These are phyloP conservation scores for Tenthredo notha DNA, from an alignment of 2,888 invertebrate genomes.

Conservation along the genomic window DNA sequence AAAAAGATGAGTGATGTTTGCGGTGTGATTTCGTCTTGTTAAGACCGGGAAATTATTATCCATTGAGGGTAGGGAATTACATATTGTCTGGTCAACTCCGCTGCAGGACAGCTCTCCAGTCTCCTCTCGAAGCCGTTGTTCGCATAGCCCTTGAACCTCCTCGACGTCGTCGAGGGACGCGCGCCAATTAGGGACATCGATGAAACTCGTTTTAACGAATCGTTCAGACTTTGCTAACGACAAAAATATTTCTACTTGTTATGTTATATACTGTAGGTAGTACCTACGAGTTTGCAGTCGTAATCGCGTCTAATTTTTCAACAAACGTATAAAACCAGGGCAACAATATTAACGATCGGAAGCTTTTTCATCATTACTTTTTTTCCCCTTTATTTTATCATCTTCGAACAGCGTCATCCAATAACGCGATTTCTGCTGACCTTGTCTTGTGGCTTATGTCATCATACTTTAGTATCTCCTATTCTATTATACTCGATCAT, in stretches of 20 bases:
- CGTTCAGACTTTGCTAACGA: conserved; percentile 31
- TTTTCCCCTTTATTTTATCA: not conserved
- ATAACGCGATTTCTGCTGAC: not conserved
- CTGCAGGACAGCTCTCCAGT: conserved; percentile 65
- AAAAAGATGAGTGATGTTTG: conserved; percentile 25
- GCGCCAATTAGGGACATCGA: conserved; percentile 71
- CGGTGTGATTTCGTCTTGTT: conserved; percentile 70
- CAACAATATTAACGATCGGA: not conserved
- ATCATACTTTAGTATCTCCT: not conserved
- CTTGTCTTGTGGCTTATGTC: not conserved
- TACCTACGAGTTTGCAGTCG: not conserved
- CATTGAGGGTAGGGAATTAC: conserved; percentile 61
- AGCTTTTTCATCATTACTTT: not conserved
- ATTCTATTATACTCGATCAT: not conserved
- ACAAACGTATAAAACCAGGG: not conserved
- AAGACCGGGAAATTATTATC: conserved; percentile 58
- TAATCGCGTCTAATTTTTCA: not conserved
- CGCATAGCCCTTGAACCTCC: conserved; percentile 56
- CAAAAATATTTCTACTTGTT: not conserved
- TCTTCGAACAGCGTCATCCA: not conserved
- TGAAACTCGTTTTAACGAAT: conserved; percentile 66
- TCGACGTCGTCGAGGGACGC: conserved; percentile 54
- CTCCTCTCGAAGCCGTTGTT: conserved; percentile 51
- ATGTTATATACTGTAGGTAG: not conserved
- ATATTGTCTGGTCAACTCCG: conserved; percentile 63